Conservation (phyloP, 1,140 invertebrate genomes). For the Drosophila nasuta region DNA sequence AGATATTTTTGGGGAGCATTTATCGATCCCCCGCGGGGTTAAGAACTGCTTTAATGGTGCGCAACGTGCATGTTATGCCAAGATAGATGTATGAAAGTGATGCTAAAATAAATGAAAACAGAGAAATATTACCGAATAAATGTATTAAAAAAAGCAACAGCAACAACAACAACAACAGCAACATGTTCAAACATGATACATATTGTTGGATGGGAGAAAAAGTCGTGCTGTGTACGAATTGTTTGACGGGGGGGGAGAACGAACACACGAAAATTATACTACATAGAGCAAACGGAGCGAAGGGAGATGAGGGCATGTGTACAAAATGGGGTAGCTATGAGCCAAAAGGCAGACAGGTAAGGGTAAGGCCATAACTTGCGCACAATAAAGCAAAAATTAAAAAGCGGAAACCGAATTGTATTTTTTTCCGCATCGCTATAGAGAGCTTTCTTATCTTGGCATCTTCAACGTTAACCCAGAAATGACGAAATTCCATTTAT, state of each 20-base stretch:
- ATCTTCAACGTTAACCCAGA: no score
- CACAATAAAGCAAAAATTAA: slow-evolving; percentile 84
- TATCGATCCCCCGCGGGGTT: slow-evolving; percentile 6
- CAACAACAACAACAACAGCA: slow-evolving; percentile 9
- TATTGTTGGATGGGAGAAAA: slow-evolving; percentile 6
- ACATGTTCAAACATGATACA: slow-evolving; percentile 4
- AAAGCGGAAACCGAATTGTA: slow-evolving; percentile 78
- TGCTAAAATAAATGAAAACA: slow-evolving; percentile 57
- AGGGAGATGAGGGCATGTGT: background rate
- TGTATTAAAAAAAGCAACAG: slow-evolving; percentile 51
- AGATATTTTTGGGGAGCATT: slow-evolving; percentile 15
- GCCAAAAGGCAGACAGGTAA: slow-evolving; percentile 15
- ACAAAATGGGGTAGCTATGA: slow-evolving; percentile 8
- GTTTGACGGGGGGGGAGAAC: slow-evolving; percentile 23
- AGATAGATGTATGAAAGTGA: slow-evolving; percentile 52
- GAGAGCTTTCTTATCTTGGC: no score
- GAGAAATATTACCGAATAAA: slow-evolving; percentile 57
- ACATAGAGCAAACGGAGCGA: background rate
- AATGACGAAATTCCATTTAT: no score
- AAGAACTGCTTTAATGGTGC: slow-evolving; percentile 32
- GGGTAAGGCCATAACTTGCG: slow-evolving; percentile 65
- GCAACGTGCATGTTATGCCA: slow-evolving; percentile 34
- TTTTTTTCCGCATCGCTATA: slow-evolving; percentile 6
- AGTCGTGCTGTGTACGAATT: slow-evolving; percentile 31
- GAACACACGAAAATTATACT: slow-evolving; percentile 21